Evolutionary conservation across 1,140 invertebrate genomes (phyloP), one percentile per base, ranked within the genome.

Genomic region (Procambarus clarkii): DNA sequence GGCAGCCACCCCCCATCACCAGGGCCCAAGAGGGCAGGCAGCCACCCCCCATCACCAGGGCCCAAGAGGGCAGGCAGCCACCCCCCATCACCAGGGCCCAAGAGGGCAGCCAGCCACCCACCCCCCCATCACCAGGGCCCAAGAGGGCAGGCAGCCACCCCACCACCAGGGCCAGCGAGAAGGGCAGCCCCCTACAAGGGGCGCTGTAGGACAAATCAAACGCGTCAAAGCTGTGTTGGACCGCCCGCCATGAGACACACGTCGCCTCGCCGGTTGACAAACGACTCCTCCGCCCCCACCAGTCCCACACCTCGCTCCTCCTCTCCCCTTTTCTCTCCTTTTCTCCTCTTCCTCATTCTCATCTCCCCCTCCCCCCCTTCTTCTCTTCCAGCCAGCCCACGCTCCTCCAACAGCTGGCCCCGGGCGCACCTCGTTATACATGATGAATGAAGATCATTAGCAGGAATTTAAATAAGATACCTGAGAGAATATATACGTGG

Each of bases 171-270:
- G 34, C 50, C 21, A 44, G 50, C 50, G 11, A 34, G 50, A 34
- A 60, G 80, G 60, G 24, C 24, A 11, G 15, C 8, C 58, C 58
- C 58, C 60, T 45, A 45, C 81, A 64, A 83, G 81, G 81, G 81
- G n/a, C 21, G 18, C 34, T 83, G 81, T 83, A 45, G 81, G 81
- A 83, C 81, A 83, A 83, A 83, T 83, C 60, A 69, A 83, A 83
- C 81, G 60, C 81, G 81, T 83, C 81, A 83, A 69, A 83, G 81
- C 24, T 18, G 58, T 83, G 81, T 54, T 83, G 58, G 81, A 83
- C 81, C 81, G 45, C 81, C 81, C 81, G 81, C 81, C 45, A 83
- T 15, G 81, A 34, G 69, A 83, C 81, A 83, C 81, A 45, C 81
- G 81, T 83, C 81, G 58, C 21, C 60, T 34, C 81, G 58, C 34